Evolutionary conservation across 2,888 invertebrate genomes (phyloP).

Genomic region (Nipponacmea schrenckii): DNA sequence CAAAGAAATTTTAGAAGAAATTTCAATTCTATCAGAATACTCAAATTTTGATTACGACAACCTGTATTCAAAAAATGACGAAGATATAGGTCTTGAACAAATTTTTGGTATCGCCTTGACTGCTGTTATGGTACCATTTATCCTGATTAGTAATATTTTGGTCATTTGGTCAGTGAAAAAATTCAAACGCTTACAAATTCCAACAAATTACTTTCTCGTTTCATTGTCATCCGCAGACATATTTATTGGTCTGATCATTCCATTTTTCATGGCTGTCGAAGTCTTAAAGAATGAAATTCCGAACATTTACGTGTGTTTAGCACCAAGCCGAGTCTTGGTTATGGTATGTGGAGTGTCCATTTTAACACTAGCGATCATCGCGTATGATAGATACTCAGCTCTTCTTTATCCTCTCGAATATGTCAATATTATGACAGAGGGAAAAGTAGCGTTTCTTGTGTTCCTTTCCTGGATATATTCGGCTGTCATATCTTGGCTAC

Average conservation of each 20-base stretch:
- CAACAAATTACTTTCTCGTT: constrained; percentile 74
- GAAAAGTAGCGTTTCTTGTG: constrained; percentile 73
- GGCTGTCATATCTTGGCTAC: constrained; percentile 72
- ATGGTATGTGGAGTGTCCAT: constrained; percentile 74
- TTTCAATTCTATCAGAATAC: background rate
- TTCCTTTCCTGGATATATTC: constrained; percentile 74
- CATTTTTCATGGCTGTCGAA: constrained; percentile 73
- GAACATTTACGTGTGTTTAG: constrained; percentile 70
- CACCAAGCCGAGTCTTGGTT: constrained; percentile 73
- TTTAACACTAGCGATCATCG: constrained; percentile 74
- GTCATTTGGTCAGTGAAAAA: constrained; percentile 74
- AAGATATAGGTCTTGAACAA: constrained; percentile 20
- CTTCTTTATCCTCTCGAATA: constrained; percentile 75
- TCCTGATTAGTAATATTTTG: constrained; percentile 73
- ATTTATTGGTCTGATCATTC: constrained; percentile 74
- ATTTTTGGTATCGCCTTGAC: constrained; percentile 34
- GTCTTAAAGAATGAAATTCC: constrained; percentile 67
- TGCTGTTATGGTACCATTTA: constrained; percentile 69
- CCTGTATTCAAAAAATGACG: background rate
- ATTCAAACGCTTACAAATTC: constrained; percentile 74
- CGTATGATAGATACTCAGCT: constrained; percentile 75
- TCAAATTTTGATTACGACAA: background rate
- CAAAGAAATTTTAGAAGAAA: constrained; percentile 14
- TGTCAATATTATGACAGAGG: constrained; percentile 74
- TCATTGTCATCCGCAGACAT: constrained; percentile 75